Conservation (phyloP, 2,888 invertebrate genomes). For the Willowsia nigromaculata region DNA sequence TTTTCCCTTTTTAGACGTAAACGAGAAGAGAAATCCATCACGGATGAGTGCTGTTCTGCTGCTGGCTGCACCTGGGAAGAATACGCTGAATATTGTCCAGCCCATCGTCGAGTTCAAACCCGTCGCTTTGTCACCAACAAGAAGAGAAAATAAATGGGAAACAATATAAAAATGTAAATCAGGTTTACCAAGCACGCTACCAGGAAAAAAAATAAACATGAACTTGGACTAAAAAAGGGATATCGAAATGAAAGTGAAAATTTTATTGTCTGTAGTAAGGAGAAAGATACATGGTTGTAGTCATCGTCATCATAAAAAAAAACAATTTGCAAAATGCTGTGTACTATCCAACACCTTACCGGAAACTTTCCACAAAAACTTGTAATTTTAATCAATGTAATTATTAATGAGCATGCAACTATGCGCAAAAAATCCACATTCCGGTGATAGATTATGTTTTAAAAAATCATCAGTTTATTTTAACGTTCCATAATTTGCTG, state of each 20-base stretch:
- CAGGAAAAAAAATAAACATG: background rate
- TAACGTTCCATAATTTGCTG: too few relatives aligned
- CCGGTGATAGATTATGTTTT: too few relatives aligned
- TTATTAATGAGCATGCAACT: too few relatives aligned
- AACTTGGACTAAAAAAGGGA: too few relatives aligned
- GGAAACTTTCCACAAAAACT: too few relatives aligned
- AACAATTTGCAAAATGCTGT: too few relatives aligned
- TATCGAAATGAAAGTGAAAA: background rate
- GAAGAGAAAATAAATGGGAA: constrained; percentile 11
- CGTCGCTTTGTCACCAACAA: constrained; percentile 61
- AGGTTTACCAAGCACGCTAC: background rate
- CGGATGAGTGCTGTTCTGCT: constrained; percentile 83
- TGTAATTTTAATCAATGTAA: too few relatives aligned
- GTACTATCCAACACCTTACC: too few relatives aligned
- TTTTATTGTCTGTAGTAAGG: background rate
- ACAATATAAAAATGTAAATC: background rate
- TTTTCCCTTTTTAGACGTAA: constrained; percentile 71
- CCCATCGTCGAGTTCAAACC: constrained; percentile 81
- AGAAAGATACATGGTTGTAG: too few relatives aligned
- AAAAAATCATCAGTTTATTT: too few relatives aligned
- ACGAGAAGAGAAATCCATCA: constrained; percentile 81
- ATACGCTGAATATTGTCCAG: constrained; percentile 85
- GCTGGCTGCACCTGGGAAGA: constrained; percentile 85
- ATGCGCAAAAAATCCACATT: too few relatives aligned
- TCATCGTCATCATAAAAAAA: too few relatives aligned